Percentiles rank a stretch among this genome's conserved stretches.
Conservation (phyloP, 2,888 invertebrate species). For the Tiliacea aurago region DNA sequence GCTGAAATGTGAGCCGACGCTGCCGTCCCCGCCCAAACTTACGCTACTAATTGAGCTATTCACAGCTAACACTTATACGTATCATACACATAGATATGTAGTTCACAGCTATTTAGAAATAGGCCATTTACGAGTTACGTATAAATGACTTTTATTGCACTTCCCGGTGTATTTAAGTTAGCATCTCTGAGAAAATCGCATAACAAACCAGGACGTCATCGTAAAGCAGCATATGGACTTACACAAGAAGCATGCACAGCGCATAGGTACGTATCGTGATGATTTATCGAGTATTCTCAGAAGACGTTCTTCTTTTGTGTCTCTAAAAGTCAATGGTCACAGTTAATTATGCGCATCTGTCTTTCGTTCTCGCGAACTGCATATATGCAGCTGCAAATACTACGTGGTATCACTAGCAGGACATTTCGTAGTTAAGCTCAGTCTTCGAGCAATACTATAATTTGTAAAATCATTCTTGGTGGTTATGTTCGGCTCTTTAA, state of each 20-base stretch:
- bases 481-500: not conserved
- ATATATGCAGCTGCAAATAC: not conserved
- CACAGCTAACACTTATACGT: slow-evolving; percentile 53
- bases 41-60: slow-evolving; percentile 57
- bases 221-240: slow-evolving; percentile 51
- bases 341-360: slow-evolving; percentile 56
- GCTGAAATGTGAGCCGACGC: slow-evolving; percentile 65
- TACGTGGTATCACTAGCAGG: slow-evolving; percentile 18
- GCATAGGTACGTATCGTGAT: slow-evolving; percentile 27
- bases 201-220: slow-evolving; percentile 41
- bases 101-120: slow-evolving; percentile 49
- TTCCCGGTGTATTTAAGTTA: slow-evolving; percentile 60
- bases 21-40: slow-evolving; percentile 48
- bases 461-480: slow-evolving; percentile 12
- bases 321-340: slow-evolving; percentile 36
- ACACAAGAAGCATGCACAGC: not conserved
- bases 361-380: slow-evolving; percentile 40
- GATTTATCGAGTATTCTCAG: slow-evolving; percentile 56
- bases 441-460: slow-evolving; percentile 15
- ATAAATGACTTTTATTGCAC: slow-evolving; percentile 57
- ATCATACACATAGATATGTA: slow-evolving; percentile 42
- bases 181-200: slow-evolving; percentile 52
- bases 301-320: slow-evolving; percentile 48
- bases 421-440: slow-evolving; percentile 21
- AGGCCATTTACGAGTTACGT: slow-evolving; percentile 55